Conservation (phyloP, 30 jellyfish, hydroid and myxozoan genomes). For the Rhopilema esculentum region DNA sequence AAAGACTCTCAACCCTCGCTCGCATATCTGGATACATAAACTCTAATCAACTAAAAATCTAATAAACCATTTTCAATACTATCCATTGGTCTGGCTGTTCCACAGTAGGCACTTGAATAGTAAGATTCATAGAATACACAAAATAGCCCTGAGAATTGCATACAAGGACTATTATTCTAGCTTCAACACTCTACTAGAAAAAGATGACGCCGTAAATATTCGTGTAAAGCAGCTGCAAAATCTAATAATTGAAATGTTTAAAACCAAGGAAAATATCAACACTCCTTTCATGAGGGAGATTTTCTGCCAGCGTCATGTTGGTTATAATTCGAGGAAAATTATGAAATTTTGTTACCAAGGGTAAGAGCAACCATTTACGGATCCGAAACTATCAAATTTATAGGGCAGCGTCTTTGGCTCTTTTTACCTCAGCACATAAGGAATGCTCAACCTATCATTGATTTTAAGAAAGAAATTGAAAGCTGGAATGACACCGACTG, state of each 20-base stretch:
- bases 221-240: constrained; percentile 7
- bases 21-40: constrained; percentile 23
- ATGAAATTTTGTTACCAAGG: constrained; percentile 19
- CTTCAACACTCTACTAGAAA: too few relatives aligned
- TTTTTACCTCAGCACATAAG: too few relatives aligned
- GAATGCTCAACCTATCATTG: too few relatives aligned
- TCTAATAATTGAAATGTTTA: constrained; percentile 31
- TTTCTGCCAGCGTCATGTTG: constrained; percentile 1
- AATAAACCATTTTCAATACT: constrained; percentile 29
- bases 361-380: constrained; percentile 22
- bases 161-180: too few relatives aligned
- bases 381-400: constrained; percentile 14
- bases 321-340: constrained; percentile 1
- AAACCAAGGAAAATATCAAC: constrained; percentile 13
- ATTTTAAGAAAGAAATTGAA: too few relatives aligned
- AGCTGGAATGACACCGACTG: too few relatives aligned
- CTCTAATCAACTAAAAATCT: constrained; percentile 15
- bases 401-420: too few relatives aligned
- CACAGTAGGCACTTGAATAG: constrained; percentile 28
- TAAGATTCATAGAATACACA: too few relatives aligned
- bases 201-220: too few relatives aligned
- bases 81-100: constrained; percentile 41
- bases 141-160: too few relatives aligned
- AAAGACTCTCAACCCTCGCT: constrained; percentile 46
- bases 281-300: constrained; percentile 47